Conservation (phyloP, 2,888 invertebrate species). For the Ganaspis brasiliensis region DNA sequence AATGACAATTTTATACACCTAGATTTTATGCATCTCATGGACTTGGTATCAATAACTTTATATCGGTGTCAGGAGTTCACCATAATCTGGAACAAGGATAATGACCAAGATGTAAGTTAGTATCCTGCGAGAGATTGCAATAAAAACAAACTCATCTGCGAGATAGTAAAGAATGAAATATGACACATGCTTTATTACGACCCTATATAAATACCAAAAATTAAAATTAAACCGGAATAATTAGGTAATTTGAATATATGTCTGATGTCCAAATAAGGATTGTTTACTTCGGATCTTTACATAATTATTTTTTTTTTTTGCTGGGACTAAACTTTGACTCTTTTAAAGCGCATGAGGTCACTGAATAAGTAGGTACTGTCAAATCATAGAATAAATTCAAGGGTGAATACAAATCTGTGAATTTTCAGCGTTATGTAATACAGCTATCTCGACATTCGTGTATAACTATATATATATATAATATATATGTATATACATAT, state of each 20-base stretch:
- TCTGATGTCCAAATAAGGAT: background rate
- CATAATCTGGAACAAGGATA: slow-evolving; percentile 29
- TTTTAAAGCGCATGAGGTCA: too few relatives aligned
- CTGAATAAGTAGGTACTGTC: background rate
- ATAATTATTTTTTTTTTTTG: too few relatives aligned
- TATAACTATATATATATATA: too few relatives aligned
- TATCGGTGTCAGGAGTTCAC: slow-evolving; percentile 11
- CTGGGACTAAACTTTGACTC: too few relatives aligned
- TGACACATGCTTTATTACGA: background rate
- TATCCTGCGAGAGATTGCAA: background rate
- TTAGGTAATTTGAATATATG: background rate
- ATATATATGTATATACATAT: too few relatives aligned
- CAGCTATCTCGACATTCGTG: background rate
- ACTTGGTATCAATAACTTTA: background rate
- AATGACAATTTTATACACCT: too few relatives aligned
- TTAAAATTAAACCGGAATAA: background rate
- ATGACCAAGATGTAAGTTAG: slow-evolving; percentile 13
- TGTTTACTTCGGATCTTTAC: too few relatives aligned
- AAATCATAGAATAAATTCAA: background rate
- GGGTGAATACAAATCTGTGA: background rate
- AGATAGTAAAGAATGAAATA: slow-evolving; percentile 1
- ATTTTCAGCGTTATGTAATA: slow-evolving; percentile 7
- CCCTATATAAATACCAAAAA: slow-evolving; percentile 8
- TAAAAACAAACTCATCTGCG: background rate
- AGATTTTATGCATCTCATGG: background rate